phyloP scores from a whole-genome alignment of 2,113 vertebrate species.

The Onychostruthus taczanowskii region DNA sequence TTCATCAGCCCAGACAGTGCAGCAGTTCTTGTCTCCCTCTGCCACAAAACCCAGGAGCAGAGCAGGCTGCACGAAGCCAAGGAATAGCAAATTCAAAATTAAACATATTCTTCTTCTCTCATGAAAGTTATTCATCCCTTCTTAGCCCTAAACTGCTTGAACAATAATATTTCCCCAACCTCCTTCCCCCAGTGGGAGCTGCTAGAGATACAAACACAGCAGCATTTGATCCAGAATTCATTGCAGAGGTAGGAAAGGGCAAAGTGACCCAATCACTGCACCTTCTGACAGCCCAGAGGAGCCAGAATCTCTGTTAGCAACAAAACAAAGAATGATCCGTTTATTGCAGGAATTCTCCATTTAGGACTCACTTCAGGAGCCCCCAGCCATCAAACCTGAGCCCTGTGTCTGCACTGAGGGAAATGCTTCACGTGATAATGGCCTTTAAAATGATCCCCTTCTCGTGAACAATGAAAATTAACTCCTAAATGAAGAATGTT shows the following conservation, averaged over 20 bases:
- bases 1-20: not conserved
- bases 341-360: constrained; percentile 18
- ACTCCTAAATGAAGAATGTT: not conserved
- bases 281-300: not conserved
- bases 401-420: not conserved
- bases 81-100: not conserved
- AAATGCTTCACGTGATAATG: not conserved
- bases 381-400: not conserved
- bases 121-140: not conserved
- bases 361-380: not conserved
- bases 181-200: not conserved
- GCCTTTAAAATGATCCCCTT: no score
- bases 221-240: not conserved
- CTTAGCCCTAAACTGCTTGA: not conserved
- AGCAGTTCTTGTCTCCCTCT: not conserved
- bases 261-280: not conserved
- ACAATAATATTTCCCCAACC: not conserved
- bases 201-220: not conserved
- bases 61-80: not conserved
- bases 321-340: not conserved
- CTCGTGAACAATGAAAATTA: not conserved
- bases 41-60: not conserved
- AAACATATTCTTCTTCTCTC: not conserved
- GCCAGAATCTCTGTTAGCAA: not conserved
- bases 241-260: not conserved